Percentiles rank a stretch among this genome's conserved stretches.
phyloP scores from a whole-genome alignment of 2,888 invertebrate genomes.

The Zeuzera pyrina region DNA sequence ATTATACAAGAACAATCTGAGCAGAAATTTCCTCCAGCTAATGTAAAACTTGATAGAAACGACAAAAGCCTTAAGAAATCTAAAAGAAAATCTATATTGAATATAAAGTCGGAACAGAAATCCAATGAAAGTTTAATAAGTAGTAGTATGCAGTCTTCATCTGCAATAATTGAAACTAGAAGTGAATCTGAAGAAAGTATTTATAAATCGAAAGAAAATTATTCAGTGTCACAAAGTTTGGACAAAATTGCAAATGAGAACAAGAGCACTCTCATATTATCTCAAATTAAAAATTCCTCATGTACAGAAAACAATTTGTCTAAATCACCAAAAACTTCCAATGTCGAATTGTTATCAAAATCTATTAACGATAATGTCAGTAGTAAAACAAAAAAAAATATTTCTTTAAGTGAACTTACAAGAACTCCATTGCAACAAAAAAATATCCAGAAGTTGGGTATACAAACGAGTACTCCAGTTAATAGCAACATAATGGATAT shows the following conservation, averaged over 20 bases:
- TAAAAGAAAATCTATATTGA: conserved; percentile 20
- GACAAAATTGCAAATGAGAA: conserved; percentile 33
- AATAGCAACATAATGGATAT: conserved; percentile 8
- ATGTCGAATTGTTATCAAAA: conserved; percentile 28
- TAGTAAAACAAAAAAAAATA: conserved; percentile 26
- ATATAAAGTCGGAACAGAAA: too few species aligned
- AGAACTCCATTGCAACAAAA: conserved; percentile 56
- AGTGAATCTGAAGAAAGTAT: too few species aligned
- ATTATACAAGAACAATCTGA: too few species aligned
- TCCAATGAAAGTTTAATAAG: too few species aligned
- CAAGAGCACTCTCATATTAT: conserved; percentile 46
- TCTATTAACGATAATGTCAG: conserved; percentile 26
- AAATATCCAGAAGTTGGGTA: conserved; percentile 28
- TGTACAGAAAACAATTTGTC: conserved; percentile 24
- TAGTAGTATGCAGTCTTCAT: too few species aligned
- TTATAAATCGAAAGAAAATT: conserved; percentile 11
- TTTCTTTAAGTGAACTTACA: conserved; percentile 38
- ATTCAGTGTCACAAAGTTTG: conserved; percentile 21
- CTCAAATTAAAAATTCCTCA: conserved; percentile 45
- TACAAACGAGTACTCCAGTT: conserved; percentile 43
- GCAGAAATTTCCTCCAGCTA: too few species aligned
- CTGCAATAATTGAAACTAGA: too few species aligned
- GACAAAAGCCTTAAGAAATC: conserved; percentile 12
- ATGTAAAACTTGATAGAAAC: too few species aligned
- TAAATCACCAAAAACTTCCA: conserved; percentile 26